Evolutionary conservation across 2,888 invertebrate genomes (phyloP).

Genomic region (Merodon equestris): DNA sequence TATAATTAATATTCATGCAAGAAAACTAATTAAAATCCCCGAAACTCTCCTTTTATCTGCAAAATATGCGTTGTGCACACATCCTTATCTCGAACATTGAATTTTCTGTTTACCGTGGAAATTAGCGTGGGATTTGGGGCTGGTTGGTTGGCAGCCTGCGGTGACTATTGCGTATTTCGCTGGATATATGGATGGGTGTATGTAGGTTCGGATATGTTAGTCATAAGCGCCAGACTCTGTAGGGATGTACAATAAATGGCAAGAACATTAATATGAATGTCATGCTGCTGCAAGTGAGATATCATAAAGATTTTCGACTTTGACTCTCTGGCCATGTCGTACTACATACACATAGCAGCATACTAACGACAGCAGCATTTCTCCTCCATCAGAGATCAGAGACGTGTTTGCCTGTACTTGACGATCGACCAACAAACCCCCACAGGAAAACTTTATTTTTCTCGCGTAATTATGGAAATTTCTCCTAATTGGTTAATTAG

Average conservation of each 20-base stretch:
- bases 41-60: conserved; percentile 67
- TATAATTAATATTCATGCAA: conserved; percentile 69
- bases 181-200: conserved; percentile 21
- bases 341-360: no score
- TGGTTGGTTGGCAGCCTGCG: background rate
- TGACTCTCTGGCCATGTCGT: background rate
- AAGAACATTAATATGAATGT: conserved; percentile 66
- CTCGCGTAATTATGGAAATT: conserved; percentile 69
- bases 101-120: conserved; percentile 68
- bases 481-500: conserved; percentile 68
- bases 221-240: conserved; percentile 64
- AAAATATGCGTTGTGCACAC: conserved; percentile 69
- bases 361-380: no score
- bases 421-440: conserved; percentile 47
- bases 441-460: conserved; percentile 69
- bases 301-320: conserved; percentile 34
- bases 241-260: conserved; percentile 65
- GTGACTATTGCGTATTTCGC: background rate
- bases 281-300: conserved; percentile 63
- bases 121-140: conserved; percentile 66
- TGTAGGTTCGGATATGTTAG: conserved; percentile 50
- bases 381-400: background rate
- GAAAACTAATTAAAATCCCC: conserved; percentile 68
- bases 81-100: conserved; percentile 68
- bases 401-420: conserved; percentile 27